phyloP scores from a whole-genome alignment of 1,140 invertebrate genomes.

The Agrilus planipennis region DNA sequence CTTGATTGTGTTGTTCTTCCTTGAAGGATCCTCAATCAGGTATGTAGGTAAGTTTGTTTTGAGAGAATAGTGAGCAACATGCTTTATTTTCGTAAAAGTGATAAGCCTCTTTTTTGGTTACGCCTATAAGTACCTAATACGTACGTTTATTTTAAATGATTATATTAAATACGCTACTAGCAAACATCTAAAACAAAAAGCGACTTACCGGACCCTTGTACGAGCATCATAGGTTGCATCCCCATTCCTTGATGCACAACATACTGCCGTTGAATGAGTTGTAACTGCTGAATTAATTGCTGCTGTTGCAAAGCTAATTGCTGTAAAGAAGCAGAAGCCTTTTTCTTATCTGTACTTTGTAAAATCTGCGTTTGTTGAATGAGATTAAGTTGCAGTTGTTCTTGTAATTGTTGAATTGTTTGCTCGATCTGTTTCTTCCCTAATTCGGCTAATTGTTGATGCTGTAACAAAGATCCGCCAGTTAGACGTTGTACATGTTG shows the following conservation, averaged over 20 bases:
- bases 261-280: conserved; percentile 62
- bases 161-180: too few relatives aligned
- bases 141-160: too few relatives aligned
- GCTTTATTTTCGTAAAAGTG: too few relatives aligned
- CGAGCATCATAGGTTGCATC: conserved; percentile 39
- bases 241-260: conserved; percentile 54
- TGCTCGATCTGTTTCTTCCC: conserved; percentile 61
- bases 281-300: conserved; percentile 62
- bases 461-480: too few relatives aligned
- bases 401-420: conserved; percentile 62
- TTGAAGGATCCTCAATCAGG: too few relatives aligned
- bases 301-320: conserved; percentile 65
- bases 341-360: conserved; percentile 56
- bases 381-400: conserved; percentile 63
- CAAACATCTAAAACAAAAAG: conserved; percentile 2
- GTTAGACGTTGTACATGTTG: neutral
- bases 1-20: too few relatives aligned
- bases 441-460: conserved; percentile 53
- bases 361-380: conserved; percentile 67
- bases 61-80: too few relatives aligned
- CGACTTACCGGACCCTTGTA: conserved; percentile 30
- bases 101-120: too few relatives aligned
- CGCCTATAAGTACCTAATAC: too few relatives aligned
- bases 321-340: conserved; percentile 47
- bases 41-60: too few relatives aligned